These are phyloP conservation scores for Dexiosoma caninum DNA, from an alignment of 2,888 invertebrate species.

Conservation along the genomic window DNA sequence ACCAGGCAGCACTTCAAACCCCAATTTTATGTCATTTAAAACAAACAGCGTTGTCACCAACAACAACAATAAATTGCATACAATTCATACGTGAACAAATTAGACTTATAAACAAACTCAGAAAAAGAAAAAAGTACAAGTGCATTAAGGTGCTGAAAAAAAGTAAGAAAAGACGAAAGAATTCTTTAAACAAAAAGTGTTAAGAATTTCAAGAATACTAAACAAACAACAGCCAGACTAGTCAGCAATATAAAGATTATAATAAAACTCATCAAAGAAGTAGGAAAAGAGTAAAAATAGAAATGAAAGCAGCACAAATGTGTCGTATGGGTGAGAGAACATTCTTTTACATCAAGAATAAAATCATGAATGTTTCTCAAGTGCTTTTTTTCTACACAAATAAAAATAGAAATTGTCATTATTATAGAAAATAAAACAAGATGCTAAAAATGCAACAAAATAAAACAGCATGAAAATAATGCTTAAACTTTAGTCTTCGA, in stretches of 20 bases:
- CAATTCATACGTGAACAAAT: conserved; percentile 41
- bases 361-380: conserved; percentile 47
- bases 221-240: conserved; percentile 42
- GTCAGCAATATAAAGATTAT: conserved; percentile 33
- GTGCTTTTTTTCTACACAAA: background rate
- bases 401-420: conserved; percentile 35
- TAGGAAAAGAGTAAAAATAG: background rate
- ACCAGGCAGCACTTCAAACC: conserved; percentile 48
- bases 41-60: conserved; percentile 9
- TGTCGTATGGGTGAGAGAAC: background rate
- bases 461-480: background rate
- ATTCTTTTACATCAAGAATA: conserved; percentile 27
- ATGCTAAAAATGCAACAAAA: background rate
- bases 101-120: conserved; percentile 11
- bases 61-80: conserved; percentile 35
- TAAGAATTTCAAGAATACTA: conserved; percentile 53
- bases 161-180: background rate
- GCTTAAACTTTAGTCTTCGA: background rate
- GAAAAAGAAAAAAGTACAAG: conserved; percentile 18
- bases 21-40: conserved; percentile 51
- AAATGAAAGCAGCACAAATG: conserved; percentile 24
- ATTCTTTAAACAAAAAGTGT: conserved; percentile 45
- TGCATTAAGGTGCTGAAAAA: conserved; percentile 13
- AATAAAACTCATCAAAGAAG: conserved; percentile 30
- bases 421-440: conserved; percentile 13